These are phyloP conservation scores for Gastrophysa polygoni DNA, from an alignment of 2,888 invertebrate genomes.

Conservation along the genomic window DNA sequence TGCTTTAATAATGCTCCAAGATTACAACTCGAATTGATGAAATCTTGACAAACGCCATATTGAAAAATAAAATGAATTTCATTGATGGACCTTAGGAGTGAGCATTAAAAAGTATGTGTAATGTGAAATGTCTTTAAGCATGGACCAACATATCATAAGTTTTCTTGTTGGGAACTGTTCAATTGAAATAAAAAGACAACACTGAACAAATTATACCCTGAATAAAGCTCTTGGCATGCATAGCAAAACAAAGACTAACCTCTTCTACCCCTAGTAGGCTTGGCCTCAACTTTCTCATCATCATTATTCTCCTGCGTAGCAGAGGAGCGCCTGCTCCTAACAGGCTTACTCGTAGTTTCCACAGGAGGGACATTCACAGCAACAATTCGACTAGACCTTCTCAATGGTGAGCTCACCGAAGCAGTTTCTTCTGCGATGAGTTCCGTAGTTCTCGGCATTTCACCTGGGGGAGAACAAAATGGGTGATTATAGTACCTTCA, in stretches of 20 bases:
- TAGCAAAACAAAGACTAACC: slow-evolving; percentile 25
- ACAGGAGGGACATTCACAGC: slow-evolving; percentile 21
- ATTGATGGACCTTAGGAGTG: too few relatives aligned
- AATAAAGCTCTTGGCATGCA: background rate
- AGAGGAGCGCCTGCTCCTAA: slow-evolving; percentile 25
- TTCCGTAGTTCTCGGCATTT: slow-evolving; percentile 39
- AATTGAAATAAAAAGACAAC: background rate
- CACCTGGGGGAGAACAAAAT: slow-evolving; percentile 13
- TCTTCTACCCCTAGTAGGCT: slow-evolving; percentile 27
- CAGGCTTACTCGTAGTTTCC: slow-evolving; percentile 14
- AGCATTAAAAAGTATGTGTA: too few relatives aligned
- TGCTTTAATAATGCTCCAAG: too few relatives aligned
- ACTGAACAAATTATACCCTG: background rate
- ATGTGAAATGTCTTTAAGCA: too few relatives aligned
- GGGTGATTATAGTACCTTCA: background rate
- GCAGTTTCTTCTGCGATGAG: slow-evolving; percentile 36
- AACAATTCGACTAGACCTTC: slow-evolving; percentile 38
- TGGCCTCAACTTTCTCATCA: slow-evolving; percentile 26
- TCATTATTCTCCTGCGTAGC: slow-evolving; percentile 19
- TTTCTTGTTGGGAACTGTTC: too few relatives aligned
- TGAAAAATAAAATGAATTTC: too few relatives aligned
- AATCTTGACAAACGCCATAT: too few relatives aligned
- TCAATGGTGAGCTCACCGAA: slow-evolving; percentile 33
- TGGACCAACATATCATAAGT: too few relatives aligned
- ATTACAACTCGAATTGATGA: too few relatives aligned